Percentiles rank a stretch among this genome's conserved stretches.
Conservation (phyloP, 2,797 vertebrate genomes). For the Naso thynnoides region DNA sequence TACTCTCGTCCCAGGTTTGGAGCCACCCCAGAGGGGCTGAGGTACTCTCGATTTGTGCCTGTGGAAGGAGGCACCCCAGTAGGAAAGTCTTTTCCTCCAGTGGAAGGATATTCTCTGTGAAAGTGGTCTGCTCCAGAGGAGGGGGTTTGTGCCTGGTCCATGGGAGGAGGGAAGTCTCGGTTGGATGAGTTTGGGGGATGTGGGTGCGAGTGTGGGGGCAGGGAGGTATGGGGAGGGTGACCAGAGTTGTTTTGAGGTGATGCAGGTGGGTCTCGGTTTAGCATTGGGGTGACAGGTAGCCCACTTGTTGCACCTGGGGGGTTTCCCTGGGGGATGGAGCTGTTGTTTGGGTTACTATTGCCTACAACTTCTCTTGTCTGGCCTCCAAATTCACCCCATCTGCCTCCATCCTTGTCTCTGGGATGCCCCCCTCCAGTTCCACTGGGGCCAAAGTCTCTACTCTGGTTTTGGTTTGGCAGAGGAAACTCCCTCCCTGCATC, state of each 20-base stretch:
- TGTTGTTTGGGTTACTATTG: slow-evolving; percentile 80
- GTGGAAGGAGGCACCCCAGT: slow-evolving; percentile 80
- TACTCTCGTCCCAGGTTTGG: slow-evolving; percentile 84
- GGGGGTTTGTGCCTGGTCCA: slow-evolving; percentile 79
- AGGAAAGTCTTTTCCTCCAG: slow-evolving; percentile 87
- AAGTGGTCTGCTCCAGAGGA: slow-evolving; percentile 83
- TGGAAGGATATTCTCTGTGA: slow-evolving; percentile 86
- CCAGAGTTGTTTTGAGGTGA: slow-evolving; percentile 83
- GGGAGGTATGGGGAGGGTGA: slow-evolving; percentile 79
- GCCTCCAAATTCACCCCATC: slow-evolving; percentile 85
- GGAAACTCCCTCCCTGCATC: slow-evolving; percentile 84
- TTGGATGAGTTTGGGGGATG: slow-evolving; percentile 78
- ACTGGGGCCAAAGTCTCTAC: slow-evolving; percentile 83
- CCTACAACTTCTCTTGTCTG: slow-evolving; percentile 80
- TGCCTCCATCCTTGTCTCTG: slow-evolving; percentile 86
- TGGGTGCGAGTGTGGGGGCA: slow-evolving; percentile 73
- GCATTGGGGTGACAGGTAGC: slow-evolving; percentile 76
- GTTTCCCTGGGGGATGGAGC: slow-evolving; percentile 74
- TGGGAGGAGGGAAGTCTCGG: slow-evolving; percentile 83
- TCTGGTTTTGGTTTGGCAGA: slow-evolving; percentile 83
- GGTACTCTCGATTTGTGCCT: slow-evolving; percentile 86
- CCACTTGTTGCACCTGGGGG: slow-evolving; percentile 74
- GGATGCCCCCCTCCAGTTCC: slow-evolving; percentile 77
- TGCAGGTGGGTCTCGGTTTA: slow-evolving; percentile 80
- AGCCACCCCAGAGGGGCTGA: slow-evolving; percentile 83